Evolutionary conservation across 1,140 invertebrate species (phyloP).

Genomic region (Drosophila lacertosa): DNA sequence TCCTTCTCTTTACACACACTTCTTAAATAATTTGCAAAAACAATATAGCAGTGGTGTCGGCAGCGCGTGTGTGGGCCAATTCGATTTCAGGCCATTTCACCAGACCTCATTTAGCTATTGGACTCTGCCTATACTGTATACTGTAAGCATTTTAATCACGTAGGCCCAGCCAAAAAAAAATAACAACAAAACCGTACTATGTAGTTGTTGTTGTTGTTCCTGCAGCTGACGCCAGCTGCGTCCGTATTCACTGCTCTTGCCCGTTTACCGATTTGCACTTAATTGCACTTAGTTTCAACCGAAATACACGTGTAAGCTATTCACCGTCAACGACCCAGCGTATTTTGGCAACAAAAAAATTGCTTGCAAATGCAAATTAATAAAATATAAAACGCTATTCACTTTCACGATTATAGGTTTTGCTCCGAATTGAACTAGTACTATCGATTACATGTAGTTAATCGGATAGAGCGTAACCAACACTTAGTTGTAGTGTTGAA

Average conservation of each 20-base stretch:
- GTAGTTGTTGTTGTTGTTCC: slow-evolving; percentile 45
- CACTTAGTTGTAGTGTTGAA: slow-evolving; percentile 7
- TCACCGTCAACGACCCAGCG: neutral
- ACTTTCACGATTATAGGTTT: slow-evolving; percentile 37
- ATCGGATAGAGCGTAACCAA: neutral
- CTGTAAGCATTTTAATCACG: slow-evolving; percentile 72
- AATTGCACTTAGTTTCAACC: neutral
- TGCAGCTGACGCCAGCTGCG: slow-evolving; percentile 33
- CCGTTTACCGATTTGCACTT: neutral
- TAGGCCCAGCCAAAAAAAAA: slow-evolving; percentile 73
- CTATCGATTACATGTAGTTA: slow-evolving; percentile 15
- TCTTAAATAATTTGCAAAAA: slow-evolving; percentile 40
- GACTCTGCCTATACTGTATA: slow-evolving; percentile 31
- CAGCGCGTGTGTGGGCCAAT: slow-evolving; percentile 22
- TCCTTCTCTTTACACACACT: slow-evolving; percentile 6
- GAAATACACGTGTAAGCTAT: neutral
- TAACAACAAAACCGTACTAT: slow-evolving; percentile 53
- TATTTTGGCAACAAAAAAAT: slow-evolving; percentile 7
- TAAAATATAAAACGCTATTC: slow-evolving; percentile 47
- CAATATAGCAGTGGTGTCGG: slow-evolving; percentile 6
- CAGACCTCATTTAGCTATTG: slow-evolving; percentile 46
- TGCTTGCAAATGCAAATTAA: slow-evolving; percentile 39
- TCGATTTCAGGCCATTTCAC: slow-evolving; percentile 41
- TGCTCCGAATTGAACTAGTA: slow-evolving; percentile 29
- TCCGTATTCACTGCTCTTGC: slow-evolving; percentile 2